These are phyloP conservation scores for Dendroctonus valens DNA, from an alignment of 1,140 invertebrate species.

Conservation along the genomic window DNA sequence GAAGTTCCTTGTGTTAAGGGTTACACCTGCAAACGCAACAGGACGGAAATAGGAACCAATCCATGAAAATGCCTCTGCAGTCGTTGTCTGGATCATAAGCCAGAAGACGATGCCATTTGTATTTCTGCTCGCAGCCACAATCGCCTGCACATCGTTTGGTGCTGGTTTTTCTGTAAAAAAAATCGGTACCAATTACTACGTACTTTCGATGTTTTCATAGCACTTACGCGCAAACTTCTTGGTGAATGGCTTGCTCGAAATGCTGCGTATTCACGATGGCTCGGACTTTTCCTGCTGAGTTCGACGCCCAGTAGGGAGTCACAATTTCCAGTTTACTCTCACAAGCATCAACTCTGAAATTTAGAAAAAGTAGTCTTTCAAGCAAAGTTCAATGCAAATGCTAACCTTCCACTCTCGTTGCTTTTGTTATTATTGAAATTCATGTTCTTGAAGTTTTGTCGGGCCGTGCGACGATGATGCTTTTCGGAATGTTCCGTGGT, in stretches of 20 bases:
- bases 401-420: slow-evolving; percentile 60
- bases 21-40: slow-evolving; percentile 88
- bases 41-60: slow-evolving; percentile 93
- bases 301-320: slow-evolving; percentile 91
- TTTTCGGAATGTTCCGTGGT: slow-evolving; percentile 39
- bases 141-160: slow-evolving; percentile 78
- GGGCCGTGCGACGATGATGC: slow-evolving; percentile 52
- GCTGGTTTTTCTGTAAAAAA: slow-evolving; percentile 67
- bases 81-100: slow-evolving; percentile 92
- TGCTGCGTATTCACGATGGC: slow-evolving; percentile 93
- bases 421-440: slow-evolving; percentile 55
- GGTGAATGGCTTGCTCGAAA: slow-evolving; percentile 92
- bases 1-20: slow-evolving; percentile 21
- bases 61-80: slow-evolving; percentile 92
- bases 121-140: slow-evolving; percentile 88
- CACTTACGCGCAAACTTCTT: slow-evolving; percentile 72
- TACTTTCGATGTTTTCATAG: slow-evolving; percentile 7
- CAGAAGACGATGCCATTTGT: slow-evolving; percentile 83
- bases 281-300: slow-evolving; percentile 84
- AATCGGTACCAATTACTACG: slow-evolving; percentile 3
- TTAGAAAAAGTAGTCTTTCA: not conserved
- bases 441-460: slow-evolving; percentile 56
- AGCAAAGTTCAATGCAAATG: slow-evolving; percentile 1
- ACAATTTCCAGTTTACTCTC: slow-evolving; percentile 91
- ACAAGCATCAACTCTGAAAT: slow-evolving; percentile 77